A percentile compares a stretch with the other conserved stretches of the same genome.
Conservation (phyloP, 2,113 vertebrate genomes). For the Lampris megalopsis region DNA sequence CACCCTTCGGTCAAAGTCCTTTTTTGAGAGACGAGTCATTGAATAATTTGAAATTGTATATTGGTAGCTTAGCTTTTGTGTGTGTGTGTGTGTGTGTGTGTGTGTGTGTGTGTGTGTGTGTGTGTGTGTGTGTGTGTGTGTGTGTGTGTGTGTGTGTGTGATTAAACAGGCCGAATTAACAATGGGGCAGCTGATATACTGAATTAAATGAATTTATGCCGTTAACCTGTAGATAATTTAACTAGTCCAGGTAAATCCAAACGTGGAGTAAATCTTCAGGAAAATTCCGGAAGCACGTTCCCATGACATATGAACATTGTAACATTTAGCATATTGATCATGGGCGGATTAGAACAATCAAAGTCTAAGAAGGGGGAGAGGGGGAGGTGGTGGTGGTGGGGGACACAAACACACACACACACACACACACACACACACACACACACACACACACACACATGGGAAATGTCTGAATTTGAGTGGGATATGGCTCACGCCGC, state of each 20-base stretch:
- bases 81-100: background rate
- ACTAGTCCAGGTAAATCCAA: too few species aligned
- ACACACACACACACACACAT: background rate
- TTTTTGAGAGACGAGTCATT: too few species aligned
- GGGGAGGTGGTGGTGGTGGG: background rate
- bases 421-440: too few species aligned
- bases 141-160: background rate
- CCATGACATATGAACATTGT: background rate
- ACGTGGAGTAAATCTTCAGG: too few species aligned
- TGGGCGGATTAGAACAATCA: slow-evolving; percentile 16
- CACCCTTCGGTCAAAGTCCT: too few species aligned
- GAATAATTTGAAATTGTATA: too few species aligned
- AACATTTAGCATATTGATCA: slow-evolving; percentile 1
- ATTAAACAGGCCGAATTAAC: background rate
- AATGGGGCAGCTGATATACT: too few species aligned
- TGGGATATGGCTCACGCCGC: slow-evolving; percentile 57
- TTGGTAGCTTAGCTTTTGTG: slow-evolving; percentile 21
- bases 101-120: background rate
- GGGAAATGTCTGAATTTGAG: slow-evolving; percentile 51
- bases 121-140: slow-evolving; percentile 32
- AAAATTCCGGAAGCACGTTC: too few species aligned
- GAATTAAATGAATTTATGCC: too few species aligned
- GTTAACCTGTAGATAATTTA: too few species aligned
- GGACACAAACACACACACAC: too few species aligned
- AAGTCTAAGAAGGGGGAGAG: slow-evolving; percentile 13